Conservation (phyloP, 2,113 vertebrate species). For the Conger conger region DNA sequence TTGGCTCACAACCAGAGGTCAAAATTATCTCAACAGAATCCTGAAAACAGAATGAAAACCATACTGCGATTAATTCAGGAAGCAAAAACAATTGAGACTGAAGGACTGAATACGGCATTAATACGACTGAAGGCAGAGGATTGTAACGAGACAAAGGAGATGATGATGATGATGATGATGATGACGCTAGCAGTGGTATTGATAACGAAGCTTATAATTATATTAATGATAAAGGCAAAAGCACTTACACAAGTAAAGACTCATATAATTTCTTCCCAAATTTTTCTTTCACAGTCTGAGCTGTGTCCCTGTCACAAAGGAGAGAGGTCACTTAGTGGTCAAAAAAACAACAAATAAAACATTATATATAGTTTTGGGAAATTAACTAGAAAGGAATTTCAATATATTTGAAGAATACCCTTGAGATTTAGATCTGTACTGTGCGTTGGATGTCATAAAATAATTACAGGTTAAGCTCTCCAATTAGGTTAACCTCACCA, state of each 20-base stretch:
- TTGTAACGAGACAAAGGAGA: neutral
- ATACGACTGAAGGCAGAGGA: neutral
- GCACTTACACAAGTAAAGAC: conserved; percentile 87
- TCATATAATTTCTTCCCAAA: conserved; percentile 92
- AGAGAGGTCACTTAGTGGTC: neutral
- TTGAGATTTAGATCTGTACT: neutral
- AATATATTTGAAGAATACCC: neutral
- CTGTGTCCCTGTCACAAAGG: conserved; percentile 77
- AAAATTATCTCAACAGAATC: neutral
- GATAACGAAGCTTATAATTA: neutral
- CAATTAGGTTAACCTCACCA: neutral
- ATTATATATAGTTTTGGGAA: neutral
- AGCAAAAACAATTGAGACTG: neutral
- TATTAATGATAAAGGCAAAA: neutral
- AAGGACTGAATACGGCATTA: neutral
- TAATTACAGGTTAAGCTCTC: neutral
- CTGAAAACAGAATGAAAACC: neutral
- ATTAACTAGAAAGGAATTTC: neutral
- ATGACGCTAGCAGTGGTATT: neutral
- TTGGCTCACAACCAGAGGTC: too few species aligned
- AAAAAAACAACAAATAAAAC: neutral
- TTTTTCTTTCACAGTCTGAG: conserved; percentile 87
- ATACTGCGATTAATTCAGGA: neutral
- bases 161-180: neutral
- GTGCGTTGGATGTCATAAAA: neutral